A percentile compares a stretch with the other conserved stretches of the same genome.
These are phyloP conservation scores for Axis porcinus DNA, from an alignment of 2,113 vertebrate species.

Conservation along the genomic window DNA sequence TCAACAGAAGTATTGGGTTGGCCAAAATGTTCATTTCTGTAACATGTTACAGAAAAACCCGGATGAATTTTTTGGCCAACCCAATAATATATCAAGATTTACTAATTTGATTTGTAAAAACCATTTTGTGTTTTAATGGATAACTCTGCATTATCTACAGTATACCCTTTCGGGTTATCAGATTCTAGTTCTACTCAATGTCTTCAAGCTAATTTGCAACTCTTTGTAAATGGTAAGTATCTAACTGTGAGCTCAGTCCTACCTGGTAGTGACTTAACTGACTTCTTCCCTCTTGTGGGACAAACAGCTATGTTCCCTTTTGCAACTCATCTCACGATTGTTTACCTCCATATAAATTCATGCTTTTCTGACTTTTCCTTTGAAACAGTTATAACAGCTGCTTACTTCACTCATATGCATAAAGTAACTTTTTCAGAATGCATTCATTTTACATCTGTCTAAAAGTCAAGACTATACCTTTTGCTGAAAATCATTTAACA, in stretches of 20 bases:
- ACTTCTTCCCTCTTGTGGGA: neutral
- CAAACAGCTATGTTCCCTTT: neutral
- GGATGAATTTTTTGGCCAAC: neutral
- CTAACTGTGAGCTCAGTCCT: neutral
- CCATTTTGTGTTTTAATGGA: neutral
- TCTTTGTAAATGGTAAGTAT: neutral
- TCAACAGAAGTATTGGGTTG: neutral
- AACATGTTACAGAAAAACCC: neutral
- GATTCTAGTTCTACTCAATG: neutral
- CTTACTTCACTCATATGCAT: neutral
- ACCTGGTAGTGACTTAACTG: neutral
- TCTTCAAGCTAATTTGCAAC: neutral
- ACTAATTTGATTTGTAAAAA: neutral
- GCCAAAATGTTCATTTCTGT: neutral
- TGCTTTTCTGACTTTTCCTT: neutral
- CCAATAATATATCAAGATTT: neutral
- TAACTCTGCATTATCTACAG: neutral
- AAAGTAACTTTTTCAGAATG: neutral
- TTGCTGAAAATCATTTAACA: conserved; percentile 22
- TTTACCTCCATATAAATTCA: neutral
- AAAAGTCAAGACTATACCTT: neutral
- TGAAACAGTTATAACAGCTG: neutral
- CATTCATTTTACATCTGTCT: neutral
- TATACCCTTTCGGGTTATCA: neutral
- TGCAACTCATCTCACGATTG: neutral